These are phyloP conservation scores for Caradrina kadenii DNA, from an alignment of 2,888 invertebrate species.

Conservation along the genomic window DNA sequence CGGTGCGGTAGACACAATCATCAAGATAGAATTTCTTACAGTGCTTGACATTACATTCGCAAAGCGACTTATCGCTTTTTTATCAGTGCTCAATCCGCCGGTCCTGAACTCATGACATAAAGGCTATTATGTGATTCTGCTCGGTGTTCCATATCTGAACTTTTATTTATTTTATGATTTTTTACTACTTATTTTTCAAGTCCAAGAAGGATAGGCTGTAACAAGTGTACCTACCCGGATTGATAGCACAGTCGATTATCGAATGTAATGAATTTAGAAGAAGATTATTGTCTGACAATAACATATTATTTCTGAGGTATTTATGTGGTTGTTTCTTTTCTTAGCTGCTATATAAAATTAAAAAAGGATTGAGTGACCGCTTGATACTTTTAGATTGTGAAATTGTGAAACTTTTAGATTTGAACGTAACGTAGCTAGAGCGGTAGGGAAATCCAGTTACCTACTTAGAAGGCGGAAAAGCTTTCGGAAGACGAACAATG, in stretches of 20 bases:
- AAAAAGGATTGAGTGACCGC: background rate
- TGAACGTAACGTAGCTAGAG: background rate
- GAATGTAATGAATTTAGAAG: slow-evolving; percentile 17
- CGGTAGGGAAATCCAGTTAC: slow-evolving; percentile 7
- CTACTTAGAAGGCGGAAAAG: slow-evolving; percentile 16
- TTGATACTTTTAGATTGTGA: slow-evolving; percentile 1
- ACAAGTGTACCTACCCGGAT: no score
- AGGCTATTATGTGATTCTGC: slow-evolving; percentile 53
- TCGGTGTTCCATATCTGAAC: slow-evolving; percentile 43
- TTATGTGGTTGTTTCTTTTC: background rate
- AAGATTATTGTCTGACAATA: slow-evolving; percentile 34
- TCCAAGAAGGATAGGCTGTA: slow-evolving; percentile 28
- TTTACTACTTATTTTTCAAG: slow-evolving; percentile 27
- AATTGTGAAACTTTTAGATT: slow-evolving; percentile 7
- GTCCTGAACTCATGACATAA: slow-evolving; percentile 66
- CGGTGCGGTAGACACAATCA: background rate
- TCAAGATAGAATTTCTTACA: slow-evolving; percentile 5
- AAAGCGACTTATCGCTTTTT: slow-evolving; percentile 46
- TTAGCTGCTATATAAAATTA: background rate
- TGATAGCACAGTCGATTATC: slow-evolving; percentile 29
- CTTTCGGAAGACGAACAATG: background rate
- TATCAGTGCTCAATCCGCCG: slow-evolving; percentile 28
- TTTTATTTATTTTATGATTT: slow-evolving; percentile 54
- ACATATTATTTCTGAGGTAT: background rate
- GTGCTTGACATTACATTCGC: slow-evolving; percentile 49